Conservation (phyloP, 2,888 invertebrate species). For the Synergus itoensis region DNA sequence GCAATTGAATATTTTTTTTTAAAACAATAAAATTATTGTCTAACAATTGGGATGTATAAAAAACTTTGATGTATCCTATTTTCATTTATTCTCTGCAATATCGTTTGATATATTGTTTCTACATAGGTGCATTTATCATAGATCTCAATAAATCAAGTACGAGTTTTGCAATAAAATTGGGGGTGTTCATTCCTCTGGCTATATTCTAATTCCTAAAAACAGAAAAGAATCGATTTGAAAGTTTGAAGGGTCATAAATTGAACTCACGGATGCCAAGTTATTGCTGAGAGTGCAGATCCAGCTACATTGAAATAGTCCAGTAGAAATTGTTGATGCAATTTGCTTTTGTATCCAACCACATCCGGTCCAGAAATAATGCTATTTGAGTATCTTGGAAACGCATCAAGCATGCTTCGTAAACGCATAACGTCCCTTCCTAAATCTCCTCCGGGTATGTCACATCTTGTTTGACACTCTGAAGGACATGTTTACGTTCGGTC, state of each 20-base stretch:
- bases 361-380: conserved; percentile 77
- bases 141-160: neutral
- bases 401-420: conserved; percentile 83
- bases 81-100: neutral
- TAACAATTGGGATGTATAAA: neutral
- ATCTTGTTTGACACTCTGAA: conserved; percentile 71
- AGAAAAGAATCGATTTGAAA: conserved; percentile 32
- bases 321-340: conserved; percentile 72
- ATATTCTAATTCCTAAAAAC: conserved; percentile 4
- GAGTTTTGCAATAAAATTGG: neutral
- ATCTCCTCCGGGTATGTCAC: conserved; percentile 68
- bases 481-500: conserved; percentile 47
- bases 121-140: neutral
- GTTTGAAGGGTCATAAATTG: conserved; percentile 44
- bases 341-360: conserved; percentile 69
- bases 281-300: conserved; percentile 82
- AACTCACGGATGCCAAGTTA: conserved; percentile 88
- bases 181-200: conserved; percentile 23
- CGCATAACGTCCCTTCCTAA: conserved; percentile 73
- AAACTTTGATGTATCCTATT: neutral
- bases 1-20: neutral
- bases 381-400: conserved; percentile 79
- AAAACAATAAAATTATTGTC: neutral
- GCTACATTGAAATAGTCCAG: conserved; percentile 77
- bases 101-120: neutral